Base-by-base conservation (phyloP, 2,888 invertebrate genomes). In the Dynastes tityus region DNA sequence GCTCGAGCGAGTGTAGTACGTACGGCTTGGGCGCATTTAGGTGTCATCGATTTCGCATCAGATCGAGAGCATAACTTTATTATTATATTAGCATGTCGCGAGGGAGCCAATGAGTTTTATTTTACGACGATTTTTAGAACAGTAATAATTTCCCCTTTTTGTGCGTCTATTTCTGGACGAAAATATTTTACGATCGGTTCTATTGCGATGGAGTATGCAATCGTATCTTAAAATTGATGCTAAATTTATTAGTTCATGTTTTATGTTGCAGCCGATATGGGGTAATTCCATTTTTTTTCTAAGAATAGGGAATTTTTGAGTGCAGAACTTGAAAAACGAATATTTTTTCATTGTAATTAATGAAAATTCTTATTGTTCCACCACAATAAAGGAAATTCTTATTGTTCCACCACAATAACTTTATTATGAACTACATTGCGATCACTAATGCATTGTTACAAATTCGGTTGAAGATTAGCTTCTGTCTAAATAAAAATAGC, bases 101-200 rank as follows among this genome's bases (percentile, higher is more conserved):
- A 45, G 61, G 27, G 29, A 74, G 73, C 63, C 73, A 63, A 74
- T 74, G 49, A 74, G 73, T 49, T 74, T 61, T 74, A 74, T 74
- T 74, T 74, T 74, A 74, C 49, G 63, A 71, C 40, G 22, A 37
- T 71, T 32, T 71, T 71, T 58, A 71, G 71, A 37, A 37, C 71
- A 16, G 55, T 58, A 71, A 71, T 71, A 58, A 71, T 71, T 58
- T 71, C 37, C 16, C 53, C 40, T 71, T 71, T 71, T 58, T 55
- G 58, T 71, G 16, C 71, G 58, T 37, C 32, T 71, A 71, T 71
- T 58, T 70, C 53, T 53, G 22, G 55, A 71, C n/a, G 32, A 71
- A 58, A 71, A 71, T 71, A 71, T 71, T 71, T 71, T 71, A 71
- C 58, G 71, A 67, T 40, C 45, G 55, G 16, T 27, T 22, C 32